Evolutionary conservation across 2,888 invertebrate species (phyloP).

Genomic region (Mimachlamys varia): DNA sequence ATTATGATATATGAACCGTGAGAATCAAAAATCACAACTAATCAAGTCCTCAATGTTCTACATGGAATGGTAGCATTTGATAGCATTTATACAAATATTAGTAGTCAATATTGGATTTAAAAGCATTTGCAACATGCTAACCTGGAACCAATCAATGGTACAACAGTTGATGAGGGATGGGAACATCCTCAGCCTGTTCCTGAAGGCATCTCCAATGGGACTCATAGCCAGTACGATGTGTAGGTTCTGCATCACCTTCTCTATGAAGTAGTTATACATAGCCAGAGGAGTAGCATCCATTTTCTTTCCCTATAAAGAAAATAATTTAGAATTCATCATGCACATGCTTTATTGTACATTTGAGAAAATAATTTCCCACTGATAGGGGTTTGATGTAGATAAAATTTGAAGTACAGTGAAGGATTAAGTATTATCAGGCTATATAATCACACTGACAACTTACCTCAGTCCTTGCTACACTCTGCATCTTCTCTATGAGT

Average conservation of each 20-base stretch:
- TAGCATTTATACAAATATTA: too few relatives aligned
- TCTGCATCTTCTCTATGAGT: slow-evolving; percentile 81
- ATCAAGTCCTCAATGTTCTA: too few relatives aligned
- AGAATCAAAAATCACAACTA: too few relatives aligned
- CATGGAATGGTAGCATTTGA: too few relatives aligned
- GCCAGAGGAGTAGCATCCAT: slow-evolving; percentile 81
- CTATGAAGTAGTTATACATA: slow-evolving; percentile 82
- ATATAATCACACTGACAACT: slow-evolving; percentile 32
- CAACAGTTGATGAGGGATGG: slow-evolving; percentile 82
- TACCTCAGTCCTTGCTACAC: slow-evolving; percentile 80
- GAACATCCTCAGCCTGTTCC: slow-evolving; percentile 81
- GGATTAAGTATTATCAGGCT: too few relatives aligned
- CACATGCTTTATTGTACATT: too few relatives aligned
- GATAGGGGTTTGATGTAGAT: too few relatives aligned
- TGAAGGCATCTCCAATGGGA: slow-evolving; percentile 81
- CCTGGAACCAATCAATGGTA: slow-evolving; percentile 82
- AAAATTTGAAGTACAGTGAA: too few relatives aligned
- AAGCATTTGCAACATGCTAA: too few relatives aligned
- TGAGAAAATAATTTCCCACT: too few relatives aligned
- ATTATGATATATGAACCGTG: too few relatives aligned
- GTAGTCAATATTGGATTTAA: too few relatives aligned
- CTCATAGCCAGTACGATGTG: slow-evolving; percentile 81
- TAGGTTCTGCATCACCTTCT: slow-evolving; percentile 80
- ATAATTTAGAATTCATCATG: not conserved
- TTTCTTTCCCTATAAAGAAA: slow-evolving; percentile 76